phyloP scores from a whole-genome alignment of 2,888 invertebrate genomes.

The Anarsia innoxiella region DNA sequence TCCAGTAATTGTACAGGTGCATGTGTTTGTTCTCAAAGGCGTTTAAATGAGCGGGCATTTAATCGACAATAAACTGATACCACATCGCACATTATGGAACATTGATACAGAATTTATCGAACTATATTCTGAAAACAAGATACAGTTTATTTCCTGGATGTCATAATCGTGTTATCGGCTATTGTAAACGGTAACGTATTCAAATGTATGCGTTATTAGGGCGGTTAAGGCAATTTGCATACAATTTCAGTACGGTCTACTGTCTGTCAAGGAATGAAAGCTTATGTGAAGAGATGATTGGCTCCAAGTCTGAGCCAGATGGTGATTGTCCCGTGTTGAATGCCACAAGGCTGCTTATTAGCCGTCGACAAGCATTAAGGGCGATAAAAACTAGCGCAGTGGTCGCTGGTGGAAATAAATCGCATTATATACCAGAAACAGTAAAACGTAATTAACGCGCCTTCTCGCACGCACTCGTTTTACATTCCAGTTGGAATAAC shows the following conservation, averaged over 20 bases:
- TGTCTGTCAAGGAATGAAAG: too few species aligned
- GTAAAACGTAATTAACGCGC: constrained; percentile 14
- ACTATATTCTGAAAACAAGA: too few species aligned
- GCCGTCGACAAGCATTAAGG: constrained; percentile 25
- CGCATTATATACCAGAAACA: constrained; percentile 30
- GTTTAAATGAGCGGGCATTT: constrained; percentile 9
- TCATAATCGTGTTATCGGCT: constrained; percentile 11
- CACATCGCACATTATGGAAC: too few species aligned
- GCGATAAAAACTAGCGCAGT: constrained; percentile 34
- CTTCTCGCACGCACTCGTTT: constrained; percentile 17
- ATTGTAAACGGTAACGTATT: constrained; percentile 16
- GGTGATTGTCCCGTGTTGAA: constrained; percentile 20
- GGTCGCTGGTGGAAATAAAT: constrained; percentile 28
- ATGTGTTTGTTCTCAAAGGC: constrained; percentile 24
- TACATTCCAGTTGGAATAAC: too few species aligned
- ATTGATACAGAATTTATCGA: too few species aligned
- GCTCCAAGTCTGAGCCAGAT: constrained; percentile 1
- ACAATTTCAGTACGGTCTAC: constrained; percentile 14
- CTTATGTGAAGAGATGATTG: constrained; percentile 6
- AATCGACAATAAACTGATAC: neutral
- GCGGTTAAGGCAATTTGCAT: constrained; percentile 19
- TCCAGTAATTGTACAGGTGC: constrained; percentile 31
- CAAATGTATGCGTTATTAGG: constrained; percentile 19
- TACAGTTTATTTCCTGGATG: constrained; percentile 6
- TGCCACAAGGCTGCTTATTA: constrained; percentile 30